phyloP scores from a whole-genome alignment of 2,888 invertebrate genomes.

The Protophormia terraenovae region DNA sequence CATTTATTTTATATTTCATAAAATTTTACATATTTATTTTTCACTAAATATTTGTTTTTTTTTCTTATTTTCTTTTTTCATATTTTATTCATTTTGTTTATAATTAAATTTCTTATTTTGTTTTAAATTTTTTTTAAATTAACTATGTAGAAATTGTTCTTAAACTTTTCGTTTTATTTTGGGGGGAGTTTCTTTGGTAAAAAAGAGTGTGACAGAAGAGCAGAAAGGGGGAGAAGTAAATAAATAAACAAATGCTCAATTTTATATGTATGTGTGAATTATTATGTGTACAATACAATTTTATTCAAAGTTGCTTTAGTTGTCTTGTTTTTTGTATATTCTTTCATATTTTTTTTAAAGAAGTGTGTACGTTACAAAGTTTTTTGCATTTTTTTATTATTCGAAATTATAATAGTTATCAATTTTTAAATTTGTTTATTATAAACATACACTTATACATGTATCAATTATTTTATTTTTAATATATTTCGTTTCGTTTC shows the following conservation, averaged over 20 bases:
- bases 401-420: constrained; percentile 25
- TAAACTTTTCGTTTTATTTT: constrained; percentile 35
- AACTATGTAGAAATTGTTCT: constrained; percentile 65
- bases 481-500: not conserved
- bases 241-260: constrained; percentile 38
- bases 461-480: constrained; percentile 6
- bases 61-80: constrained; percentile 3
- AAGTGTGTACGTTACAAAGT: constrained; percentile 15
- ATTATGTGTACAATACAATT: not conserved
- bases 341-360: not conserved
- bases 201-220: constrained; percentile 29
- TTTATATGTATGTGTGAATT: constrained; percentile 28
- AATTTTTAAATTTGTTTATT: constrained; percentile 23
- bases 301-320: not conserved
- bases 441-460: constrained; percentile 36
- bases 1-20: constrained; percentile 57
- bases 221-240: not conserved
- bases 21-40: constrained; percentile 66
- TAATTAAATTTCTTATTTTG: constrained; percentile 42
- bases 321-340: not conserved
- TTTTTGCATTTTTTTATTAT: constrained; percentile 27
- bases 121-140: constrained; percentile 40
- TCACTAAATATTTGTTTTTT: constrained; percentile 49
- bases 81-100: too few relatives aligned
- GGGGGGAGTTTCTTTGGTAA: constrained; percentile 16